phyloP scores from a whole-genome alignment of 2,888 invertebrate species.

The Phragmatobia fuliginosa region DNA sequence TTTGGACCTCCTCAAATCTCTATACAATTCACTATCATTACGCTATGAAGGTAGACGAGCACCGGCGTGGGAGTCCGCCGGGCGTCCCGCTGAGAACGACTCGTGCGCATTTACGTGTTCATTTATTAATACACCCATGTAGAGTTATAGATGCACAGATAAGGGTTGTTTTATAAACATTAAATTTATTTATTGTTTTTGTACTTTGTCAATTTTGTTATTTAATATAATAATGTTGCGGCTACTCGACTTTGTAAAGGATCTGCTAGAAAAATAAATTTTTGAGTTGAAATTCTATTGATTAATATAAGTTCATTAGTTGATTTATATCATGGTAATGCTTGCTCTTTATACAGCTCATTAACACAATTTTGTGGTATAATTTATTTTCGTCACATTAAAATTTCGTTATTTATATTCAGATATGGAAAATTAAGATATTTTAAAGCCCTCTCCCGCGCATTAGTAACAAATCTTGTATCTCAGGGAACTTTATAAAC shows the following conservation, averaged over 20 bases:
- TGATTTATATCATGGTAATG: neutral
- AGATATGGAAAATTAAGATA: no score
- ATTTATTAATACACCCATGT: conserved; percentile 75
- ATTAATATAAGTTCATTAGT: neutral
- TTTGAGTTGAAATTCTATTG: neutral
- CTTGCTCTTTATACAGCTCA: no score
- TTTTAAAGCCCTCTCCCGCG: no score
- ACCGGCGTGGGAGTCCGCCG: conserved; percentile 70
- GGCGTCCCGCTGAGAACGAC: conserved; percentile 66
- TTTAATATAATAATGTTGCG: neutral
- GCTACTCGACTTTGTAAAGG: neutral
- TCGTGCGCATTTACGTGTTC: conserved; percentile 75
- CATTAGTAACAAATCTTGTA: no score
- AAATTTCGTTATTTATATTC: no score
- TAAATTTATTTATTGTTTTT: conserved; percentile 4
- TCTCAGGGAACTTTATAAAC: no score
- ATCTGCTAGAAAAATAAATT: neutral
- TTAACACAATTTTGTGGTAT: no score
- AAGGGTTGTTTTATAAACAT: conserved; percentile 6
- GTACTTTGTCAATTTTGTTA: neutral
- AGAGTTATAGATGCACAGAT: conserved; percentile 49
- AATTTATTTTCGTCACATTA: no score
- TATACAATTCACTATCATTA: conserved; percentile 34
- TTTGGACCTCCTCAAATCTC: conserved; percentile 14
- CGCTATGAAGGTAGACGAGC: conserved; percentile 58